These are phyloP conservation scores for Sternotherus odoratus DNA, from an alignment of 2,797 vertebrate genomes.

Conservation along the genomic window DNA sequence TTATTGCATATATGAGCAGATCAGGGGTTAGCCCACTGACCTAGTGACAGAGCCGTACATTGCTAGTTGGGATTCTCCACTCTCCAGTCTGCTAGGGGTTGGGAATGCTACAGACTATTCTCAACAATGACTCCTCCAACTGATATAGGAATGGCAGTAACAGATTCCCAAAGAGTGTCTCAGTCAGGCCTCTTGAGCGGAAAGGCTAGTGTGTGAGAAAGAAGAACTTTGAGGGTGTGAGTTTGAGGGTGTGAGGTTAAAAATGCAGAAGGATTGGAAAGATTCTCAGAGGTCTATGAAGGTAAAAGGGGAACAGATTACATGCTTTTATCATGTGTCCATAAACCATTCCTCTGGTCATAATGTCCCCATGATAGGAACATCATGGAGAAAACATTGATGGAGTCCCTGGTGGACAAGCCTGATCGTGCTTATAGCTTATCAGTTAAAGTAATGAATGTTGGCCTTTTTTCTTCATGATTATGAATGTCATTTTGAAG, in stretches of 20 bases:
- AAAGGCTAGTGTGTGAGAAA: neutral
- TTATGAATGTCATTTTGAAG: slow-evolving; percentile 80
- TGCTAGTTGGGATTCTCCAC: neutral
- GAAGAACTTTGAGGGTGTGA: neutral
- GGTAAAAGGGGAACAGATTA: neutral
- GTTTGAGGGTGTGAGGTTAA: neutral
- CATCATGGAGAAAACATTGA: neutral
- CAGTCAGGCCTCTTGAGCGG: neutral
- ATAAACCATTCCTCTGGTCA: slow-evolving; percentile 6
- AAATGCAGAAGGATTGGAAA: neutral
- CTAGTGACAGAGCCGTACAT: rapidly evolving
- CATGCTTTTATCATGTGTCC: neutral
- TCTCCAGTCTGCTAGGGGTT: neutral
- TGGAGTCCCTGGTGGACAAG: slow-evolving; percentile 26
- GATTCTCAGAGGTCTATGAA: neutral
- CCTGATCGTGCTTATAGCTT: slow-evolving; percentile 54
- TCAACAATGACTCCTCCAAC: rapidly evolving
- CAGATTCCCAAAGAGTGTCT: neutral
- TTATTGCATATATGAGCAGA: neutral
- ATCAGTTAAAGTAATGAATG: slow-evolving; percentile 69
- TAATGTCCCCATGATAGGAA: neutral
- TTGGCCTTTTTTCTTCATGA: slow-evolving; percentile 73
- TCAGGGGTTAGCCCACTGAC: neutral
- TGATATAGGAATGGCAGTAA: neutral
- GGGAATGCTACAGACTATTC: neutral